Evolutionary conservation across 1,140 invertebrate species (phyloP).

Genomic region (Drosophila rufa): DNA sequence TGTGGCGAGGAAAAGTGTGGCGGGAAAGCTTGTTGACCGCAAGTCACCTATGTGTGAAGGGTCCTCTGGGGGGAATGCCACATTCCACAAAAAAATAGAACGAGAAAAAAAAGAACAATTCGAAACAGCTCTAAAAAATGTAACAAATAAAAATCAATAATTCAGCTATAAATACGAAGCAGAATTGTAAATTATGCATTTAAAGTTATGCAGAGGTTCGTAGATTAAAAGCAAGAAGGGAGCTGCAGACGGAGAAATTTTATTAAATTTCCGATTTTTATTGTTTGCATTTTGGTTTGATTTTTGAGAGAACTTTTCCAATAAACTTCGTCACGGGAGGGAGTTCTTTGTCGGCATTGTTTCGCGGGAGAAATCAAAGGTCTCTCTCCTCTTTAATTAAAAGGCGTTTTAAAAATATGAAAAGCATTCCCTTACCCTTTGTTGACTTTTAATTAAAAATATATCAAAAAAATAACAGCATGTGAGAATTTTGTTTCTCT

Average conservation of each 20-base stretch:
- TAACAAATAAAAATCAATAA: constrained; percentile 73
- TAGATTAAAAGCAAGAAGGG: too few relatives aligned
- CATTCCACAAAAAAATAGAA: neutral
- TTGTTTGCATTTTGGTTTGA: neutral
- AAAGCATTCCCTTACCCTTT: too few relatives aligned
- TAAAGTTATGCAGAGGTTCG: constrained; percentile 22
- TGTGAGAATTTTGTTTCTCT: too few relatives aligned
- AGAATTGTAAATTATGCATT: constrained; percentile 62
- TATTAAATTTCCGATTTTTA: neutral
- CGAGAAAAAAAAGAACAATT: constrained; percentile 30
- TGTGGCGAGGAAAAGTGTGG: constrained; percentile 2
- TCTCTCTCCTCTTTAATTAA: too few relatives aligned
- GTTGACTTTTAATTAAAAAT: too few relatives aligned
- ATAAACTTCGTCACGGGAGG: too few relatives aligned
- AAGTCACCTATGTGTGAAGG: constrained; percentile 6
- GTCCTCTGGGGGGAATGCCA: too few relatives aligned
- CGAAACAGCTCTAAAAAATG: constrained; percentile 56
- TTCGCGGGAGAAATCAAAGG: too few relatives aligned
- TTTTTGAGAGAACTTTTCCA: neutral
- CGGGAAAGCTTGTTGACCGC: constrained; percentile 44
- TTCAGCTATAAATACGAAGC: constrained; percentile 69
- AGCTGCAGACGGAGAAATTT: constrained; percentile 2
- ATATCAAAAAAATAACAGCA: neutral
- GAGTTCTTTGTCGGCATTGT: too few relatives aligned
- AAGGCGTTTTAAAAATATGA: too few relatives aligned